Base-by-base conservation (phyloP, 2,797 vertebrate genomes). In the Sarcoramphus papa region DNA sequence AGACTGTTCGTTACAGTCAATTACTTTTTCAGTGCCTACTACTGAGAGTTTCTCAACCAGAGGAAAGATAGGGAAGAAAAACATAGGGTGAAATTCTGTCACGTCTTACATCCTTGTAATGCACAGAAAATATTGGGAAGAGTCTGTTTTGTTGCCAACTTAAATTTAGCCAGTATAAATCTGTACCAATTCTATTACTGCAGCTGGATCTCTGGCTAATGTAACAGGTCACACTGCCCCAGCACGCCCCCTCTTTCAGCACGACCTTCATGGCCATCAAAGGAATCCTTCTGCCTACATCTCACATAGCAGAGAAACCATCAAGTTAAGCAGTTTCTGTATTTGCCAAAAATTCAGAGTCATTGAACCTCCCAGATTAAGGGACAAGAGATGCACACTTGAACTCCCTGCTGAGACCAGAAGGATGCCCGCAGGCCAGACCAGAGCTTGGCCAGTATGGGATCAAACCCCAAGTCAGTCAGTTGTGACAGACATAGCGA, bases 401-500 rank as follows among this genome's bases (percentile, higher is more conserved):
- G 30, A n/a, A 21, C 35, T n/a, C 47, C 45, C 59, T 7, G 35
- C 59, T 4, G 5, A 45, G 40, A 14, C 5, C 48, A 5, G 37
- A 7, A 43, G 59, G 37, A 7, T 16, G 48, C 35, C 35, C 24
- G 1, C 17, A 2, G 47, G 35, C 50, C 76, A 19, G 48, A 22
- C 19, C 43, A 30, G 37, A 51, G 45, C 63, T 14, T 16, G 17
- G 45, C 7, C 27, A 35, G 18, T 25, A 1, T 2, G 9, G 33
- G 31, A 51, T 14, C 37, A 35, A 41, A 31, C 4, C 25, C 9
- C 17, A 2, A 0, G 30, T 40, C 40, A 6, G 40, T 19, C 5
- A 0, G 31, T 22, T 1, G 0, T 6, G n/a, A 43, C 31, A 14
- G 50, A 8, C 21, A 3, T 9, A 16, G 48, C 10, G 1, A 22